Percentiles rank a stretch among this genome's conserved stretches.
Conservation (phyloP, 2,888 invertebrate genomes). For the Corythucha ciliata region DNA sequence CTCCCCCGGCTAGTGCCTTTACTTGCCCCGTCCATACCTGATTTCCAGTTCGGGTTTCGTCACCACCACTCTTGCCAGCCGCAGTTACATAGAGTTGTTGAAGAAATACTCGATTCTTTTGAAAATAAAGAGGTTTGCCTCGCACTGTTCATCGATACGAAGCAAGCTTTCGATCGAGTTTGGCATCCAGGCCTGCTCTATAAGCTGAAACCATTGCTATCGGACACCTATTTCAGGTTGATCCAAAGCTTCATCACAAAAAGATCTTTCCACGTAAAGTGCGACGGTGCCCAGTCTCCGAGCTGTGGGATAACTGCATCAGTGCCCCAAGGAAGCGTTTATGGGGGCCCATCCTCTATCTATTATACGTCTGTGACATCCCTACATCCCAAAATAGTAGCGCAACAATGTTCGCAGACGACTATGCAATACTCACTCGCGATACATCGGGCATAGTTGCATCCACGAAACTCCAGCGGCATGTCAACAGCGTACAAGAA, state of each 20-base stretch:
- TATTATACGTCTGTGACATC: slow-evolving; percentile 5
- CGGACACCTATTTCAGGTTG: neutral
- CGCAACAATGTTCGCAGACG: slow-evolving; percentile 7
- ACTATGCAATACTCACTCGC: slow-evolving; percentile 8
- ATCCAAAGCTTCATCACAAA: slow-evolving; percentile 3
- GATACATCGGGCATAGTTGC: too few relatives aligned
- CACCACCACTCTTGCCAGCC: neutral
- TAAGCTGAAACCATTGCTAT: too few relatives aligned
- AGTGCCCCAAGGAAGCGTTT: slow-evolving; percentile 13
- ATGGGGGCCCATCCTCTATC: slow-evolving; percentile 12
- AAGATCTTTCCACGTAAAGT: slow-evolving; percentile 4
- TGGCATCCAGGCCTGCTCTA: too few relatives aligned
- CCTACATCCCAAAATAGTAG: neutral
- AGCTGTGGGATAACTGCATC: neutral
- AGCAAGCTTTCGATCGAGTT: too few relatives aligned
- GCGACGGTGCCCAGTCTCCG: neutral
- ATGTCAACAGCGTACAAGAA: too few relatives aligned
- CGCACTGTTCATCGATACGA: too few relatives aligned
- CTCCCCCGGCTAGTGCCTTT: neutral
- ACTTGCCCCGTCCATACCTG: neutral
- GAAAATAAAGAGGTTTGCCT: neutral
- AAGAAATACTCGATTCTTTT: neutral
- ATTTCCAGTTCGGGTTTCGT: slow-evolving; percentile 1
- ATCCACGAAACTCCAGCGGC: too few relatives aligned
- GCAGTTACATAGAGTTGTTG: slow-evolving; percentile 2